Evolutionary conservation across 2,797 vertebrate genomes (phyloP).

Genomic region (Paguma larvata): DNA sequence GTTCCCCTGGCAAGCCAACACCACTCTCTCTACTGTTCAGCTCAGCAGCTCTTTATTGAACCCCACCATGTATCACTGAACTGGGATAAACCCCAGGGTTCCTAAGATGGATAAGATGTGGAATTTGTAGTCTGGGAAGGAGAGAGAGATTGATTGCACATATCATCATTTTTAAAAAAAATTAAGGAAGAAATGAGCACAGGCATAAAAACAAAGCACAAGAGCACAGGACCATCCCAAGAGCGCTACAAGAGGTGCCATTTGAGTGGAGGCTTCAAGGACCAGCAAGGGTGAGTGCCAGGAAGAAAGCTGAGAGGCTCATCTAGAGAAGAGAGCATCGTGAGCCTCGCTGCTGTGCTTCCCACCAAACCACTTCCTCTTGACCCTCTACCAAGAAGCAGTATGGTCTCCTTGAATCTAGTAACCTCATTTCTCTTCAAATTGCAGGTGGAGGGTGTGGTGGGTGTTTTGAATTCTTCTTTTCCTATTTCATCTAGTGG

Average conservation of each 20-base stretch:
- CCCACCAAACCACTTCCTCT: not conserved
- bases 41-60: slow-evolving; percentile 5
- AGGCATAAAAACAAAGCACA: not conserved
- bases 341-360: not conserved
- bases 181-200: not conserved
- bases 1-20: not conserved
- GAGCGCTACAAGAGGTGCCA: not conserved
- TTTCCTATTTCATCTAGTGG: slow-evolving; percentile 51
- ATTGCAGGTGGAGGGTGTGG: not conserved
- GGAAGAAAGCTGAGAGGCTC: not conserved
- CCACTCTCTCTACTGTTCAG: not conserved
- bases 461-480: slow-evolving; percentile 35
- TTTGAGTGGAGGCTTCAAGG: not conserved
- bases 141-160: not conserved
- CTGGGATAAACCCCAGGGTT: not conserved
- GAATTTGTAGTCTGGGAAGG: not conserved
- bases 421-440: slow-evolving; percentile 42
- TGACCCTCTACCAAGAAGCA: not conserved
- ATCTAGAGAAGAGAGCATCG: rapidly evolving
- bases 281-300: not conserved
- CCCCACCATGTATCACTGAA: not conserved
- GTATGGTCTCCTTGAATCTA: not conserved
- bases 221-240: not conserved
- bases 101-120: not conserved
- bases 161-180: not conserved